Conservation (phyloP, 2,113 vertebrate genomes). For the Bubo bubo region DNA sequence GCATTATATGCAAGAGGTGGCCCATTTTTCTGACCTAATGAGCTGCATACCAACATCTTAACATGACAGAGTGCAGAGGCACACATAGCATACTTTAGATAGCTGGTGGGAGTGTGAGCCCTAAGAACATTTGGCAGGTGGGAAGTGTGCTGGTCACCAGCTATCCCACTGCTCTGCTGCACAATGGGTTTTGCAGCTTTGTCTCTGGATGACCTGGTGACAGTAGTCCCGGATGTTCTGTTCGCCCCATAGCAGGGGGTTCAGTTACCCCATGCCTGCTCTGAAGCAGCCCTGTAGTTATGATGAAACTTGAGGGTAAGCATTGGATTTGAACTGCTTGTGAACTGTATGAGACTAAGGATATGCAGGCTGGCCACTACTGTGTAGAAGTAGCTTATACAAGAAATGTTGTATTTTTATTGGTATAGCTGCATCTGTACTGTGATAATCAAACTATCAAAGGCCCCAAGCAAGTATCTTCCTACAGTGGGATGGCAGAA, state of each 20-base stretch:
- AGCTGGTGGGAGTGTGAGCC: not conserved
- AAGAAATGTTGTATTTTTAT: not conserved
- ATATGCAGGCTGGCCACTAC: not conserved
- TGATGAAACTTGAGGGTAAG: not conserved
- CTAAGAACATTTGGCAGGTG: not conserved
- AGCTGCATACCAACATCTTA: not conserved
- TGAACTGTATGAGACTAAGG: not conserved
- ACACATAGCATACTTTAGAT: accelerated
- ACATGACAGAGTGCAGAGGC: not conserved
- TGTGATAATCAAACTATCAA: not conserved
- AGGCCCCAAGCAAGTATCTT: not conserved
- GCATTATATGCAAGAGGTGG: not conserved
- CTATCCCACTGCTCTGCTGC: not conserved
- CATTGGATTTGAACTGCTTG: not conserved
- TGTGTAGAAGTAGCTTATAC: not conserved
- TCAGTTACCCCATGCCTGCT: not conserved
- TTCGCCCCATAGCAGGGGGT: not conserved
- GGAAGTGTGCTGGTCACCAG: not conserved
- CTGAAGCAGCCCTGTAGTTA: not conserved
- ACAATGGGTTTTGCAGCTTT: not conserved
- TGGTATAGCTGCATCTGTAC: not conserved
- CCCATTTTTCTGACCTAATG: not conserved
- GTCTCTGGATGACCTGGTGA: not conserved
- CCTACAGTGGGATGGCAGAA: not conserved
- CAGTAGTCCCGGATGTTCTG: not conserved